Conservation (phyloP, 2,797 vertebrate species). For the Xiphorhynchus erythropygius region DNA sequence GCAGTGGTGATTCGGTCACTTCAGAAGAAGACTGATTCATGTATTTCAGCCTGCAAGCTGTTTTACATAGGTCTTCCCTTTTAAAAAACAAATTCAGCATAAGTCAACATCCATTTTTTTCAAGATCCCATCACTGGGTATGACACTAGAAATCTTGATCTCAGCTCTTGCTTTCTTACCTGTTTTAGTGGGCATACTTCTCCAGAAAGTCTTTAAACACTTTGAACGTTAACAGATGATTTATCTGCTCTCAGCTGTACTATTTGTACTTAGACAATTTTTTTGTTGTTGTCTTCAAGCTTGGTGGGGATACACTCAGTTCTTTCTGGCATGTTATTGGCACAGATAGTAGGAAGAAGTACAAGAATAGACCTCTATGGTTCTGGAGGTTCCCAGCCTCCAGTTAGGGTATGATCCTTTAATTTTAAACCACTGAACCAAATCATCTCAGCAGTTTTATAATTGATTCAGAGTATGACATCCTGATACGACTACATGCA, state of each 20-base stretch:
- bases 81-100: not conserved
- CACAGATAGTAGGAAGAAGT: not conserved
- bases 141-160: not conserved
- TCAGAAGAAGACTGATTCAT: not conserved
- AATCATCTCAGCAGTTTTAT: not conserved
- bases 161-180: not conserved
- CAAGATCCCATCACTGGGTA: not conserved
- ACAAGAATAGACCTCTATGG: not conserved
- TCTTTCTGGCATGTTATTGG: not conserved
- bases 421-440: not conserved
- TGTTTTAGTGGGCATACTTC: not conserved
- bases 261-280: not conserved
- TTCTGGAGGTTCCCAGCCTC: not conserved
- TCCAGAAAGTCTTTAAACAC: not conserved
- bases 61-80: not conserved
- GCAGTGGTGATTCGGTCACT: not conserved
- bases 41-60: not conserved
- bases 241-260: not conserved
- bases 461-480: not conserved
- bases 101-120: not conserved
- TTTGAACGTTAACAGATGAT: not conserved
- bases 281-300: not conserved
- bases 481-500: not conserved
- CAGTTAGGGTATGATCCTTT: not conserved
- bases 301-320: not conserved